These are phyloP conservation scores for Trichoplax adhaerens DNA, from an alignment of 37 sponge, comb jelly and placozoan species.

Conservation along the genomic window DNA sequence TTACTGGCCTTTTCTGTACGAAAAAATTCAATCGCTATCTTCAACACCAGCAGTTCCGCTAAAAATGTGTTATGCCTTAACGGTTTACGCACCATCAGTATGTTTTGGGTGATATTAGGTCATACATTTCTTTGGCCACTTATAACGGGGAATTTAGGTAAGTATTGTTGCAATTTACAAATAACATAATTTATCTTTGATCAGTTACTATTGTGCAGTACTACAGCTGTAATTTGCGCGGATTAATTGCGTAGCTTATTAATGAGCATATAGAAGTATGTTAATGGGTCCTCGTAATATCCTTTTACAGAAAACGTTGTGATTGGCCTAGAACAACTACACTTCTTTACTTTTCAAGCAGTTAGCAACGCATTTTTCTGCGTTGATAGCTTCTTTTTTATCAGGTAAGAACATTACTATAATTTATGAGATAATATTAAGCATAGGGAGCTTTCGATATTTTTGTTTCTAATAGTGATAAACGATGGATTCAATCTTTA, in stretches of 20 bases:
- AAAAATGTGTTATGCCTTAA: slow-evolving; percentile 45
- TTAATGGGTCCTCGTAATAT: too few relatives aligned
- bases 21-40: slow-evolving; percentile 27
- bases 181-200: too few relatives aligned
- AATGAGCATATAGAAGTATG: too few relatives aligned
- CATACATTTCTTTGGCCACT: slow-evolving; percentile 22
- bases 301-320: too few relatives aligned
- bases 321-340: too few relatives aligned
- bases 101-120: slow-evolving; percentile 59
- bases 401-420: slow-evolving; percentile 10
- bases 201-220: too few relatives aligned
- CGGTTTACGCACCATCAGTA: slow-evolving; percentile 55
- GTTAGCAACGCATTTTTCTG: slow-evolving; percentile 38
- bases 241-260: too few relatives aligned
- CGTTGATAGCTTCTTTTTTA: slow-evolving; percentile 54
- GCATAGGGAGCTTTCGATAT: not conserved
- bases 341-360: slow-evolving; percentile 25
- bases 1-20: slow-evolving; percentile 27
- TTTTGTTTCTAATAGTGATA: not conserved
- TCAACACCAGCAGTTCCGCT: slow-evolving; percentile 35
- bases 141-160: too few relatives aligned
- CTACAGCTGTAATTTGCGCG: too few relatives aligned
- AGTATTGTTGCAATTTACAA: too few relatives aligned
- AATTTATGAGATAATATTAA: not conserved
- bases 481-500: not conserved